Percentiles rank a stretch among this genome's conserved stretches.
These are phyloP conservation scores for Phragmatobia fuliginosa DNA, from an alignment of 2,888 invertebrate genomes.

Conservation along the genomic window DNA sequence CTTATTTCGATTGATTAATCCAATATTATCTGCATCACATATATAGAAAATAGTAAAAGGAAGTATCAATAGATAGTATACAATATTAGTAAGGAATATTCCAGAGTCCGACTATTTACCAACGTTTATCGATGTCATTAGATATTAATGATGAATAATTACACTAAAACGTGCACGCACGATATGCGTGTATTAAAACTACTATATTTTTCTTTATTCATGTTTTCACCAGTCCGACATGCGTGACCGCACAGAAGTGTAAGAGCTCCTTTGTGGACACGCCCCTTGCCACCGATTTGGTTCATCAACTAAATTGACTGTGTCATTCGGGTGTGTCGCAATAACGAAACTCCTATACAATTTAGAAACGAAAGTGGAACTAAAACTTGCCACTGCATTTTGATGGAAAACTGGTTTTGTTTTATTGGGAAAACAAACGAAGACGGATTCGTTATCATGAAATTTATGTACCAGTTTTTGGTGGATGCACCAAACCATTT, in stretches of 20 bases:
- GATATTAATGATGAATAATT: conserved; percentile 6
- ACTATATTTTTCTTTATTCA: conserved; percentile 34
- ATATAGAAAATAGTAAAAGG: neutral
- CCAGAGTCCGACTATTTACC: neutral
- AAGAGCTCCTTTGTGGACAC: conserved; percentile 54
- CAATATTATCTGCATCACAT: neutral
- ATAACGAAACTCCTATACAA: conserved; percentile 33
- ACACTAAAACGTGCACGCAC: neutral
- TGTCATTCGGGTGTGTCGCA: conserved; percentile 56
- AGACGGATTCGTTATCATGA: neutral
- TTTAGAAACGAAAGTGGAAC: conserved; percentile 46
- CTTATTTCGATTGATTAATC: neutral
- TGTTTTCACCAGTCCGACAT: conserved; percentile 46
- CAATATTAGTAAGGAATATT: neutral
- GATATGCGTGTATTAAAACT: conserved; percentile 29
- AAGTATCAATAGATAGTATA: neutral
- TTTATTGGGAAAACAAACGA: conserved; percentile 8
- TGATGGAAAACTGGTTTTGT: conserved; percentile 22
- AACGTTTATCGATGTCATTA: neutral
- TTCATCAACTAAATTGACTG: conserved; percentile 59
- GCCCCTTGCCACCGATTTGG: conserved; percentile 57
- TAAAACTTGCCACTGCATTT: conserved; percentile 24
- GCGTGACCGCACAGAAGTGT: conserved; percentile 48
- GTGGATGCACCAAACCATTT: neutral
- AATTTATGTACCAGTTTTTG: neutral